Percentiles rank a stretch among this genome's conserved stretches.
These are phyloP conservation scores for Octomys mimax DNA, from an alignment of 2,797 vertebrate genomes.

Conservation along the genomic window DNA sequence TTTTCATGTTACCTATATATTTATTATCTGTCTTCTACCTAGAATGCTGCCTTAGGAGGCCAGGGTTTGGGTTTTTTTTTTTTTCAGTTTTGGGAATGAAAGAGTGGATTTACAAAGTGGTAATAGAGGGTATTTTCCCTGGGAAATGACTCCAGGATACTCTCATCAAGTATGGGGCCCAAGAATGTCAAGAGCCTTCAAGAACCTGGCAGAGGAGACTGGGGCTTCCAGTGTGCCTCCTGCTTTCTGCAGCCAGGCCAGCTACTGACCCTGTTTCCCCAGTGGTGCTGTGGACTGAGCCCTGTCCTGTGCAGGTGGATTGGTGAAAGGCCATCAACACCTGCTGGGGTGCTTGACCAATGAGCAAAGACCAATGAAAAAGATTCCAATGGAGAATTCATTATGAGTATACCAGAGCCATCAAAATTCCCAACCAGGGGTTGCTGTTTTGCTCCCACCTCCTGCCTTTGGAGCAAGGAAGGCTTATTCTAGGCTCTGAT, in stretches of 20 bases:
- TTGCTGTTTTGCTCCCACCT: neutral
- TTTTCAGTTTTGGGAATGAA: neutral
- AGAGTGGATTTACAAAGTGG: neutral
- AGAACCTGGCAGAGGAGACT: neutral
- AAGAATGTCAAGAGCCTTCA: neutral
- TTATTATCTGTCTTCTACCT: neutral
- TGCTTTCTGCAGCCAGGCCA: neutral
- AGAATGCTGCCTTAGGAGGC: neutral
- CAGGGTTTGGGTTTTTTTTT: neutral
- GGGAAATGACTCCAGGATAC: neutral
- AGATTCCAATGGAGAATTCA: neutral
- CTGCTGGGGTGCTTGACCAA: neutral
- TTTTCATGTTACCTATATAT: neutral
- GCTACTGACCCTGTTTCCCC: neutral
- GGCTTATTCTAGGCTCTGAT: neutral
- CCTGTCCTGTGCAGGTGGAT: neutral
- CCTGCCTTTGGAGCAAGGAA: neutral
- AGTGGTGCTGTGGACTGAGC: neutral
- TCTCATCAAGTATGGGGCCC: neutral
- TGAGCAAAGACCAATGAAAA: neutral
- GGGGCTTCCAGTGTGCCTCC: rapidly evolving
- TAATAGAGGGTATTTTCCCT: neutral
- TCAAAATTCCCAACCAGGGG: neutral
- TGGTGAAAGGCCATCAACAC: neutral
- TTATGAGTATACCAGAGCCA: neutral